Evolutionary conservation across 35 echinoderm and acorn worm genomes (phyloP), one percentile per base, ranked within the genome.

Genomic region (Anneissia japonica): DNA sequence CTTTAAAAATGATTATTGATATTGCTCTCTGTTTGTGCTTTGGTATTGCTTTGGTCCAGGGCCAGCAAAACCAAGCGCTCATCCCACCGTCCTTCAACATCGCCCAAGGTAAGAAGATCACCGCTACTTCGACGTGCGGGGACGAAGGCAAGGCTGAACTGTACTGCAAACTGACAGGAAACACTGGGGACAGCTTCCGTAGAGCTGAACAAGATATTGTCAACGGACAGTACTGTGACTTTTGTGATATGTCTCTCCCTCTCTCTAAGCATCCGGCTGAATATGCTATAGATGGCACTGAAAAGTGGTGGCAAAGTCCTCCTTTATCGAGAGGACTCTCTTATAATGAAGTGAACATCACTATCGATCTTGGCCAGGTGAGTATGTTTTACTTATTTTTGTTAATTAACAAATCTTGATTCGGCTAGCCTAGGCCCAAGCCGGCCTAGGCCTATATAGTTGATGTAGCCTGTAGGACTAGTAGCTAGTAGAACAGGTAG

Each of bases 281-380:
- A 26, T 38, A 77, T 7, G 75, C 75, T 34, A 40, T 86, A 33
- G 84, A 86, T 43, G 84, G 73, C 4, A 77, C 73, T 3, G 36
- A 86, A 32, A 37, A 74, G 40, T 86, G 84, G 84, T 86, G 84
- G 84, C 84, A 86, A 76, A 86, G 84, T 46, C 84, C 84, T 39
- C 74, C 84, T 12, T 77, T 86, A 28, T 77, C 73, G 0, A 86
- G 84, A 77, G 73, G 84, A 38, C 29, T 64, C 37, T 19, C 74
- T 7, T 86, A 38, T 26, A 74, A 86, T 32, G 34, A 36, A 34
- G 84, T 86, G 0, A 77, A 86, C 46, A 64, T 86, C 28, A 86
- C 84, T 0, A 40, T 86, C 26, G 73, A 76, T 32, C 39, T 86
- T 31, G 36, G 75, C 0, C 84, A 86, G 84, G 84, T 86, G 46